Evolutionary conservation across 2,888 invertebrate genomes (phyloP).

Genomic region (Apomyelois bistriatella): DNA sequence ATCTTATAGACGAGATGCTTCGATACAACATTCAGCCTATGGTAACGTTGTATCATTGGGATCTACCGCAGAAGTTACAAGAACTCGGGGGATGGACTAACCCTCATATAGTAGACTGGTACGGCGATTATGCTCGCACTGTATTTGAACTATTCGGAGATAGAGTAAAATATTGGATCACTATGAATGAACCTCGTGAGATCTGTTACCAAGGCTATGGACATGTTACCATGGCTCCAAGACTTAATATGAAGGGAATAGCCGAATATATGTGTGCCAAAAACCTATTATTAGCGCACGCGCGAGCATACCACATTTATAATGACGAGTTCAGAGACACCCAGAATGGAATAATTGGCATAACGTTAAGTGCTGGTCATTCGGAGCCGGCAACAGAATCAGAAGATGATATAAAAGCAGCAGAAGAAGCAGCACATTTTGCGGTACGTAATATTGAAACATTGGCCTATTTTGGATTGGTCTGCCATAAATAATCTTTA

Average conservation of each 20-base stretch:
- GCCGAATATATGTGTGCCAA: constrained; percentile 68
- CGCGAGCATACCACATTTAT: constrained; percentile 52
- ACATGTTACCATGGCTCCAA: constrained; percentile 33
- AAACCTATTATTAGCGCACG: constrained; percentile 74
- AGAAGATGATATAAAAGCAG: constrained; percentile 40
- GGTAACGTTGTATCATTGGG: constrained; percentile 74
- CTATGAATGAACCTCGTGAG: constrained; percentile 73
- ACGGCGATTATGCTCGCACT: constrained; percentile 58
- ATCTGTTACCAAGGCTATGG: constrained; percentile 59
- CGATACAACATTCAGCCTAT: constrained; percentile 79
- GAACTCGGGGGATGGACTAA: constrained; percentile 72
- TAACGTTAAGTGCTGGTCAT: constrained; percentile 11
- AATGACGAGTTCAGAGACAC: constrained; percentile 37
- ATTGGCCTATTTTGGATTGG: no score
- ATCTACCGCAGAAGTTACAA: constrained; percentile 65
- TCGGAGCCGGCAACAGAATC: constrained; percentile 13
- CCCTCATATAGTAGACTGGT: constrained; percentile 53
- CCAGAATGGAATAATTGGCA: constrained; percentile 46
- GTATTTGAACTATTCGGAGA: constrained; percentile 60
- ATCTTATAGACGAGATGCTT: constrained; percentile 78
- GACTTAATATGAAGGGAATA: constrained; percentile 46
- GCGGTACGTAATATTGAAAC: constrained; percentile 2
- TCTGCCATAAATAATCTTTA: no score
- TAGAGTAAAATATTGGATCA: constrained; percentile 72
- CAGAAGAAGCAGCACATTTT: constrained; percentile 31